Evolutionary conservation across 2,888 invertebrate species (phyloP).

Genomic region (Odontocerum albicorne): DNA sequence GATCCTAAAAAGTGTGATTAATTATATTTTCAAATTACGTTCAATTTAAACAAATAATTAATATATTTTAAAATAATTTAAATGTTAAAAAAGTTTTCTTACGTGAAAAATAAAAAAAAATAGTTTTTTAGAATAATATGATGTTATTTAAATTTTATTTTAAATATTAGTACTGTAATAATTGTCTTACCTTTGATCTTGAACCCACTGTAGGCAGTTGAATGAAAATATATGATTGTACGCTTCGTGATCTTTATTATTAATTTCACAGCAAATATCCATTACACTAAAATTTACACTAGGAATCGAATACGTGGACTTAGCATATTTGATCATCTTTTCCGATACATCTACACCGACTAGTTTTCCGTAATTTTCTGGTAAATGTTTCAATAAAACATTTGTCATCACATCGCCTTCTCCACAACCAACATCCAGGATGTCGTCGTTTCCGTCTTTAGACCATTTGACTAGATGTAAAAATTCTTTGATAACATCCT

Average conservation of each 20-base stretch:
- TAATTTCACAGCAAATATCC: constrained; percentile 61
- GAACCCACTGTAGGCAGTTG: constrained; percentile 80
- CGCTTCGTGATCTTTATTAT: constrained; percentile 48
- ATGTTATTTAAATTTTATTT: no score
- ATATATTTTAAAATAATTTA: no score
- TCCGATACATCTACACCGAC: constrained; percentile 71
- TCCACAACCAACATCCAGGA: constrained; percentile 75
- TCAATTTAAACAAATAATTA: no score
- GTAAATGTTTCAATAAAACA: constrained; percentile 64
- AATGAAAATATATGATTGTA: constrained; percentile 76
- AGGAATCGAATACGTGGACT: constrained; percentile 51
- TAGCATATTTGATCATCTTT: constrained; percentile 70
- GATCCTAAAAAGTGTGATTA: no score
- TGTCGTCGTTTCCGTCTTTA: constrained; percentile 49
- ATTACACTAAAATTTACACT: constrained; percentile 54
- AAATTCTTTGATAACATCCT: constrained; percentile 66
- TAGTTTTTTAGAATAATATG: no score
- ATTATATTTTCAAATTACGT: no score
- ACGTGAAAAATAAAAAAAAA: no score
- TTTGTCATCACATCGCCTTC: constrained; percentile 69
- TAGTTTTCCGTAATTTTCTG: constrained; percentile 54
- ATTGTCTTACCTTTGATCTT: constrained; percentile 64
- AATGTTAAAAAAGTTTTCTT: no score
- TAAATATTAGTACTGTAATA: no score
- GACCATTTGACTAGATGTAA: constrained; percentile 60